Evolutionary conservation across 2,888 invertebrate species (phyloP).

Genomic region (Melolontha melolontha): DNA sequence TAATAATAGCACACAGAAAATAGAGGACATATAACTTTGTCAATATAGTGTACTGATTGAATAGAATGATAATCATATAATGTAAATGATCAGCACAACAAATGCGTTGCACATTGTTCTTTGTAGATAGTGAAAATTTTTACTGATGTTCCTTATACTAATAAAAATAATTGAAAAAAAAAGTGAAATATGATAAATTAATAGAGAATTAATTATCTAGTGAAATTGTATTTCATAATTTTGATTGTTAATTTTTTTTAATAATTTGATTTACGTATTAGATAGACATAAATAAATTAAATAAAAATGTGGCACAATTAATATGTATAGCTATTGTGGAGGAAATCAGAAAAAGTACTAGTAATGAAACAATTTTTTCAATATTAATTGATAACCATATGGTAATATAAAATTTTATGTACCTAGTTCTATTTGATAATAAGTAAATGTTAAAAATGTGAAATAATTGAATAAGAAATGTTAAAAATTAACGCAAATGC

Average conservation of each 20-base stretch:
- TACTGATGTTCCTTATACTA: conserved; percentile 43
- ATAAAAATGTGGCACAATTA: conserved; percentile 34
- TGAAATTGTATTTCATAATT: background rate
- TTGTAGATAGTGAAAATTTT: conserved; percentile 41
- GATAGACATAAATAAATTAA: conserved; percentile 22
- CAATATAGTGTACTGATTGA: conserved; percentile 37
- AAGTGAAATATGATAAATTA: background rate
- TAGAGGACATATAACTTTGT: conserved; percentile 23
- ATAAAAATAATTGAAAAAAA: background rate
- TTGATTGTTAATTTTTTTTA: background rate
- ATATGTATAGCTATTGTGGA: background rate
- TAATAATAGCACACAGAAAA: too few species aligned
- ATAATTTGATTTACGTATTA: conserved; percentile 9
- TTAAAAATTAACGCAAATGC: too few species aligned
- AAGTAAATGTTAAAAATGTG: too few species aligned
- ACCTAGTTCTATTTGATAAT: too few species aligned
- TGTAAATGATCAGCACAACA: conserved; percentile 41
- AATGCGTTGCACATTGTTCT: conserved; percentile 44
- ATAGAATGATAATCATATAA: conserved; percentile 39
- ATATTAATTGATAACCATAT: too few species aligned
- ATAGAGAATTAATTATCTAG: conserved; percentile 9
- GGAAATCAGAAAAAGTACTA: background rate
- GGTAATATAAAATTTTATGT: too few species aligned
- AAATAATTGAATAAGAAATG: too few species aligned
- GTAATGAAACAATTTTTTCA: conserved; percentile 17